These are phyloP conservation scores for Notodonta ziczac DNA, from an alignment of 2,888 invertebrate species.

Conservation along the genomic window DNA sequence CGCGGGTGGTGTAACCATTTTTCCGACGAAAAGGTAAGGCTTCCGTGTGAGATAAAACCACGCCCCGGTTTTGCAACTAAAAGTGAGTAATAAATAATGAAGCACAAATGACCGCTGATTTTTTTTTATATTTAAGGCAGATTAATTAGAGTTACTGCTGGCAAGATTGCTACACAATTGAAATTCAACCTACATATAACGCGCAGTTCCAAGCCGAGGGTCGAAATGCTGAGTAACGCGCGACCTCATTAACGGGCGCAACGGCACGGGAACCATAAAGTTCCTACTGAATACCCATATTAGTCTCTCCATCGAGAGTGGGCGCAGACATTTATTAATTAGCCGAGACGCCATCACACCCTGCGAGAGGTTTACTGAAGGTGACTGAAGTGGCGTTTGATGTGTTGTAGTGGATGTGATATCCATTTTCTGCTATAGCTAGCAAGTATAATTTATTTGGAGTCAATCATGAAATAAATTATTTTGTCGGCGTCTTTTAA, in stretches of 20 bases:
- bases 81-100: too few relatives aligned
- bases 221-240: conserved; percentile 27
- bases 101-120: too few relatives aligned
- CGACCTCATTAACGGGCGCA: conserved; percentile 56
- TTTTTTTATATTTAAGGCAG: too few relatives aligned
- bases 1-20: not conserved
- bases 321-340: conserved; percentile 55
- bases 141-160: too few relatives aligned
- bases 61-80: too few relatives aligned
- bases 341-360: conserved; percentile 38
- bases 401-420: not conserved
- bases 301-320: conserved; percentile 45
- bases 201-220: conserved; percentile 8
- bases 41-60: too few relatives aligned
- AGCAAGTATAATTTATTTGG: not conserved
- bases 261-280: conserved; percentile 51
- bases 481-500: too few relatives aligned
- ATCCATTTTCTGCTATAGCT: not conserved
- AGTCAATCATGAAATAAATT: too few relatives aligned
- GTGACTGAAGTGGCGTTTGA: conserved; percentile 30
- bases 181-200: not conserved
- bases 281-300: conserved; percentile 52
- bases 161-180: not conserved
- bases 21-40: not conserved
- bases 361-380: conserved; percentile 24